Base-by-base conservation (phyloP, 1,140 invertebrate species). In the Hyles euphorbiae region DNA sequence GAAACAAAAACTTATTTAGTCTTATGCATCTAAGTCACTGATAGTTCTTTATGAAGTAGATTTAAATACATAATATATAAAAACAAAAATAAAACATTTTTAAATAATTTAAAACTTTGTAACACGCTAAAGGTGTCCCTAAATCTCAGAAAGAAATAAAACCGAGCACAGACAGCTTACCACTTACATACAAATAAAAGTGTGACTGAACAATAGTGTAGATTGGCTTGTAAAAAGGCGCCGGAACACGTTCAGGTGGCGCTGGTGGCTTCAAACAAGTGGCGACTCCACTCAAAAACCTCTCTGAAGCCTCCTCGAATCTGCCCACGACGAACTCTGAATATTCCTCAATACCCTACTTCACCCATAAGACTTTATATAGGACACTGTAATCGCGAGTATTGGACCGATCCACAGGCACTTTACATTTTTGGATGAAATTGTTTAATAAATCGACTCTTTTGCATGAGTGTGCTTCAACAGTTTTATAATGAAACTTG, bases 211-310 rank as follows among this genome's bases (percentile, higher is more conserved):
- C 65, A 70, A 70, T 63, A 53, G 58, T 61, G 50, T 61, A 57
- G 53, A 63, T 59, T 59, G 50, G 59, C 56, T 65, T 61, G 62
- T 72, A 68, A 74, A 75, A 77, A 74, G 70, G 58, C 58, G 52
- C 49, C 55, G 59, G 63, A 62, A 70, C 67, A 65, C 68, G 66
- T 67, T 74, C 74, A 74, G 72, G 72, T 74, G 67, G 66, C 65
- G 53, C 61, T 33, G 45, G 53, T 59, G 40, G 45, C 48, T 60
- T 66, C 43, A 64, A 61, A 72, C 53, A 67, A 78, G 75, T 69
- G 63, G 58, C 47, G 51, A 61, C 66, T 46, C 65, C 65, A 61
- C 68, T 65, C 53, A 43, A 52, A 10, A 34, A 45, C 50, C 44
- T 48, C 53, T 73, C 51, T 40, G 36, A 51, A 78, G 71, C 56